Percentiles rank a stretch among this genome's conserved stretches.
Evolutionary conservation across 2,888 invertebrate genomes (phyloP).

Genomic region (Tuta absoluta): DNA sequence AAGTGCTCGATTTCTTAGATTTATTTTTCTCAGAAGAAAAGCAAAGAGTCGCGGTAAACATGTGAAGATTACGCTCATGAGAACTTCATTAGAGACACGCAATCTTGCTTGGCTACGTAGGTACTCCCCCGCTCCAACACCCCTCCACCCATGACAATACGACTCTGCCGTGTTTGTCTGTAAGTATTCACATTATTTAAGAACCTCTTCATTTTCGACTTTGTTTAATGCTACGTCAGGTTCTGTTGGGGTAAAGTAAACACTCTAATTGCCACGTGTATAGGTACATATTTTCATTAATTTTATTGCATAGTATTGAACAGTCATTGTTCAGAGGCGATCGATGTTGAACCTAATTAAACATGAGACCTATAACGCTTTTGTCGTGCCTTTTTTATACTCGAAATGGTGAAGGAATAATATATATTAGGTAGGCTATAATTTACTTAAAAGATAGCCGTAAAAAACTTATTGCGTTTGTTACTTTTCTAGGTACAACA

Average conservation of each 20-base stretch:
- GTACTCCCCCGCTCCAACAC: not conserved
- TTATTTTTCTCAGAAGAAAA: not conserved
- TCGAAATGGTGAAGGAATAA: conserved; percentile 16
- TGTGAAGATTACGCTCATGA: not conserved
- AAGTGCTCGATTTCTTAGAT: not conserved
- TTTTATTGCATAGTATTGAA: not conserved
- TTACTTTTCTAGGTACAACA: conserved; percentile 13
- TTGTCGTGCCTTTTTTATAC: not conserved
- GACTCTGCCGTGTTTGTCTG: conserved; percentile 37
- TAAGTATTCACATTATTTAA: conserved; percentile 30
- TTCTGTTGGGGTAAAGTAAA: not conserved
- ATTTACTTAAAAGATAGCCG: not conserved
- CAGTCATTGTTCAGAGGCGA: conserved; percentile 22
- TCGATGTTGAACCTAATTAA: conserved; percentile 10
- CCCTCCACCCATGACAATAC: conserved; percentile 28
- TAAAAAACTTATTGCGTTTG: not conserved
- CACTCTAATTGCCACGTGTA: conserved; percentile 2
- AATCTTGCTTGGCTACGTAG: not conserved
- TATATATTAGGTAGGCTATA: not conserved
- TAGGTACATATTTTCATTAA: not conserved
- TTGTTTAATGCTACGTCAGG: not conserved
- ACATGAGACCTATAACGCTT: conserved; percentile 17
- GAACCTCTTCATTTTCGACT: conserved; percentile 18
- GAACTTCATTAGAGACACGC: not conserved
- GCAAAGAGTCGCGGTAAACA: not conserved